Conservation (phyloP, 2,113 vertebrate species). For the Trichechus manatus region DNA sequence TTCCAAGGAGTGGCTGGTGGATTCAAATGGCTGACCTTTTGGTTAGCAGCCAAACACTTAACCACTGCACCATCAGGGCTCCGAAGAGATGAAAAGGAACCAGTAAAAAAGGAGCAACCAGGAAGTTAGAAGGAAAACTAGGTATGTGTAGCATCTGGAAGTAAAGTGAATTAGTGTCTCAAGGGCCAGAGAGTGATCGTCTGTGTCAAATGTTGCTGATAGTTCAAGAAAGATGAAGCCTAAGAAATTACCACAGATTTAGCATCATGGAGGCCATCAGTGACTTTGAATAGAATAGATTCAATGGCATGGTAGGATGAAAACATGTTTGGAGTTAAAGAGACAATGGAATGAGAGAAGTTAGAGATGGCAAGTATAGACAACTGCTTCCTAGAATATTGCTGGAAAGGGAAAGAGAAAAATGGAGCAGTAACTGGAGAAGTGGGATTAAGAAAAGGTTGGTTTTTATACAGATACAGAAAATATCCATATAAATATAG, state of each 20-base stretch:
- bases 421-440: background rate
- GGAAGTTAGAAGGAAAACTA: conserved; percentile 26
- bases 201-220: background rate
- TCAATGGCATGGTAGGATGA: background rate
- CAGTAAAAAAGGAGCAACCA: background rate
- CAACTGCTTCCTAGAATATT: background rate
- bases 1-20: no score
- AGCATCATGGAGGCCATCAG: background rate
- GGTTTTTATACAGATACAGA: background rate
- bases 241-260: background rate
- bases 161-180: conserved; percentile 1
- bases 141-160: background rate
- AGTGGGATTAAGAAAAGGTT: background rate
- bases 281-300: background rate
- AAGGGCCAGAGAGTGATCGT: background rate
- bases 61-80: no score
- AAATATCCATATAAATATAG: no score
- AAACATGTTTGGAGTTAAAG: background rate
- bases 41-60: no score
- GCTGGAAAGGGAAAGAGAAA: background rate
- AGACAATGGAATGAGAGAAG: background rate
- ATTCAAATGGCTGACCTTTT: no score
- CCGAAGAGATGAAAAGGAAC: background rate
- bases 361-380: background rate
- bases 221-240: background rate